Evolutionary conservation across 2,888 invertebrate genomes (phyloP), one percentile per base, ranked within the genome.

Genomic region (Eilema griseolum): DNA sequence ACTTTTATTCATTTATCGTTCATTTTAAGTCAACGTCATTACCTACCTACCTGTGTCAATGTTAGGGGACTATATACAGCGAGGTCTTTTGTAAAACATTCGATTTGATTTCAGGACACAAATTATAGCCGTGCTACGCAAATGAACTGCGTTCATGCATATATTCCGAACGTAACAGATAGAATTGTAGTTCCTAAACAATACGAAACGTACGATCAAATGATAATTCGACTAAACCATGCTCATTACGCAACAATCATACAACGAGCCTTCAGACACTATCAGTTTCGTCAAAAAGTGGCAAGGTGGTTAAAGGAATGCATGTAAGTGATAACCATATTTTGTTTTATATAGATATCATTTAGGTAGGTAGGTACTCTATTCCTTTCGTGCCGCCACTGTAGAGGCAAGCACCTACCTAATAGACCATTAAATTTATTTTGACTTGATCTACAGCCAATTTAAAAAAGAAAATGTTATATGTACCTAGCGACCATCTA

Each of bases 141-240:
- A 90, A 97, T 96, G 96, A 91, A 88, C 71, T 95, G 90, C 31
- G 89, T 89, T 0, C 95, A 96, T 63, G 94, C 93, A 2, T 96
- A 95, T 84, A 96, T 97, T 66, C 96, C 97, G 0, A 96, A 92
- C 63, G 95, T 96, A 4, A 95, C 94, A 3, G 98, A 98, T 85
- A 95, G 92, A 80, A 96, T 96, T 65, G 84, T 97, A 24, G 92
- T 93, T 0, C 94, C 97, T 0, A 95, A 96, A 66, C 95, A 95
- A 0, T 98, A 97, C 84, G 97, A 97, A 88, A 96, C 96, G 0
- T 96, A 96, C 72, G 96, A 96, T 0, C 96, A 97, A 83, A 95
- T 96, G 90, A 92, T 96, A 65, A 91, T 88, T 37, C 92, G 96
- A 3, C 91, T 96, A 68, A 96, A 96, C 79, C 95, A 96, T 73